Conservation (phyloP, 2,888 invertebrate species). For the Dendrolimus houi region DNA sequence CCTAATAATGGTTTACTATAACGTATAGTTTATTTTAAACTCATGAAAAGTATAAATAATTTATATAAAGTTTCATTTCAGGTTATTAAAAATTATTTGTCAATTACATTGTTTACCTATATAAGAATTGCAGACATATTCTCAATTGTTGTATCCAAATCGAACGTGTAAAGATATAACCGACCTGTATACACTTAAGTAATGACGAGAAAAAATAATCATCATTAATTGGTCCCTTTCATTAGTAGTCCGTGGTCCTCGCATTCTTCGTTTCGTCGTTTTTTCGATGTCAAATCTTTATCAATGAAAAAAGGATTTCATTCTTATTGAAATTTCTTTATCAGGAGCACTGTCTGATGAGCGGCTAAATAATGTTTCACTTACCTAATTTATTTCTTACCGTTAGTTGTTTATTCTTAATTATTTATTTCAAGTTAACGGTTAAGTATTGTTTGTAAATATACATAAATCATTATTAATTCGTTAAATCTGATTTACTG, state of each 20-base stretch:
- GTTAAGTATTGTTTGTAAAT: no score
- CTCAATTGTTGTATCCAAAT: no score
- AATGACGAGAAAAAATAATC: conserved; percentile 69
- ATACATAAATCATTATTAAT: no score
- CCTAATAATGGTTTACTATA: no score
- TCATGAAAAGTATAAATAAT: no score
- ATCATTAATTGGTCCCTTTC: conserved; percentile 74
- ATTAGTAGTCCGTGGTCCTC: conserved; percentile 65
- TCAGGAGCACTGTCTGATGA: conserved; percentile 49
- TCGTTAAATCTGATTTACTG: no score
- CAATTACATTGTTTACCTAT: no score
- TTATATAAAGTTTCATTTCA: no score
- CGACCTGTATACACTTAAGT: conserved; percentile 42
- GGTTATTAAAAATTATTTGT: no score
- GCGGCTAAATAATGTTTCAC: conserved; percentile 50
- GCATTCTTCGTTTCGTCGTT: conserved; percentile 63
- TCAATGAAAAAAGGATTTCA: conserved; percentile 73
- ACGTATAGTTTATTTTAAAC: no score
- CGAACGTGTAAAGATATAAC: background rate
- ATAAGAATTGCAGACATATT: no score
- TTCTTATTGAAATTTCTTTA: conserved; percentile 71
- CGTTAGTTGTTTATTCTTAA: conserved; percentile 8
- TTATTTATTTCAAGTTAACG: no score
- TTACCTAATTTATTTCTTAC: conserved; percentile 27
- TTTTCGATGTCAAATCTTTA: conserved; percentile 73